These are phyloP conservation scores for Acomys russatus DNA, from an alignment of 2,797 vertebrate genomes.

Conservation along the genomic window DNA sequence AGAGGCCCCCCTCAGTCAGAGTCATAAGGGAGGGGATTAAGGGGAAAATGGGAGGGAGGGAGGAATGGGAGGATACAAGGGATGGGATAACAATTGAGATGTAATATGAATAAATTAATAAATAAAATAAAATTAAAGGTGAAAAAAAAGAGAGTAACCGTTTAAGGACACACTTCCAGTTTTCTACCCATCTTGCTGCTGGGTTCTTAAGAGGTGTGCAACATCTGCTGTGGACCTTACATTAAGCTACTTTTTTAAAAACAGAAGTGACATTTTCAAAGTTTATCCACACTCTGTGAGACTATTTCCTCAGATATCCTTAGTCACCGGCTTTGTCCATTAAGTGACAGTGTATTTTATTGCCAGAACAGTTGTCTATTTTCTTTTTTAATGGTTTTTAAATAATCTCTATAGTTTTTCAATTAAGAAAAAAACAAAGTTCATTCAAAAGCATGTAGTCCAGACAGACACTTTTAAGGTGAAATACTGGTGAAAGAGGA, in stretches of 20 bases:
- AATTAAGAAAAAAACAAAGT: background rate
- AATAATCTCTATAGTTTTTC: background rate
- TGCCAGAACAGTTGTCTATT: background rate
- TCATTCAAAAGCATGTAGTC: background rate
- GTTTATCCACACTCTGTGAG: background rate
- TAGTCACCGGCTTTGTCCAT: background rate
- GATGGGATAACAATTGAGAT: too few relatives aligned
- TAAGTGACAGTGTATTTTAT: background rate
- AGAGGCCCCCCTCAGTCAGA: too few relatives aligned
- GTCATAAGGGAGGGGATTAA: too few relatives aligned
- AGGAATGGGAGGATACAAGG: too few relatives aligned
- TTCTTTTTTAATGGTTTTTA: conserved; percentile 7
- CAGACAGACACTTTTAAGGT: background rate
- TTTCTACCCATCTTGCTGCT: background rate
- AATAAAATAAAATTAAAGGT: too few relatives aligned
- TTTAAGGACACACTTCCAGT: background rate
- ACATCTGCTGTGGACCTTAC: background rate
- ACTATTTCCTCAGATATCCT: background rate
- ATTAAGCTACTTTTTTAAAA: background rate
- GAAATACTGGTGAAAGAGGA: background rate
- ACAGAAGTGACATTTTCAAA: background rate
- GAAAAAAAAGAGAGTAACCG: background rate
- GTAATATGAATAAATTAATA: too few relatives aligned
- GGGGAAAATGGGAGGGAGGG: too few relatives aligned
- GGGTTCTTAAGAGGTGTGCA: background rate